Conservation (phyloP, 2,797 vertebrate species). For the Syncerus caffer region DNA sequence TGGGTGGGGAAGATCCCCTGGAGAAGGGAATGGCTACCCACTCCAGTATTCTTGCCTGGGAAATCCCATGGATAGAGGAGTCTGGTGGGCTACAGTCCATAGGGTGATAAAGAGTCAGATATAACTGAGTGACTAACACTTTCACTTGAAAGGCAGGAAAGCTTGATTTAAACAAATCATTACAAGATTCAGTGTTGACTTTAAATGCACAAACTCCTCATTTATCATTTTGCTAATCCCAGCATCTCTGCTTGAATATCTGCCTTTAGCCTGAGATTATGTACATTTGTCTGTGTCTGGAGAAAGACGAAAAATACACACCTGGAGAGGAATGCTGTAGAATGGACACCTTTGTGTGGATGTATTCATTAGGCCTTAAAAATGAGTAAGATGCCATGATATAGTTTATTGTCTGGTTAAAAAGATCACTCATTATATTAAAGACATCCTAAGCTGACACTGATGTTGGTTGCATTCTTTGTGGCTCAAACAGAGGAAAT, state of each 20-base stretch:
- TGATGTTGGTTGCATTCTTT: not conserved
- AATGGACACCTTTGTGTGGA: not conserved
- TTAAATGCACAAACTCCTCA: not conserved
- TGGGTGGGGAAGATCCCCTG: not conserved
- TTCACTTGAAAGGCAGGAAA: not conserved
- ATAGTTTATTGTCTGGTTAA: not conserved
- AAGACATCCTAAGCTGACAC: not conserved
- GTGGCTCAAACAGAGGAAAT: not conserved
- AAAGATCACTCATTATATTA: not conserved
- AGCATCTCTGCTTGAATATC: not conserved
- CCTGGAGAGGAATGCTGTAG: not conserved
- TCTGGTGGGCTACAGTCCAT: not conserved
- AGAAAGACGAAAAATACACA: not conserved
- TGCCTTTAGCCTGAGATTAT: not conserved
- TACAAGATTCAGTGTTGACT: not conserved
- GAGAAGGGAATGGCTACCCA: not conserved
- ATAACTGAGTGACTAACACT: not conserved
- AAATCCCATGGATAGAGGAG: not conserved
- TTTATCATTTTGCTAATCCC: not conserved
- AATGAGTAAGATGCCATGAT: not conserved
- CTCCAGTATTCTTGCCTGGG: not conserved
- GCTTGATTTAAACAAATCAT: not conserved
- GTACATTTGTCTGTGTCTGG: not conserved
- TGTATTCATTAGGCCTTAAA: not conserved
- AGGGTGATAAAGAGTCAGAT: not conserved